These are phyloP conservation scores for Andrena minutula DNA, from an alignment of 2,888 invertebrate species.

Conservation along the genomic window DNA sequence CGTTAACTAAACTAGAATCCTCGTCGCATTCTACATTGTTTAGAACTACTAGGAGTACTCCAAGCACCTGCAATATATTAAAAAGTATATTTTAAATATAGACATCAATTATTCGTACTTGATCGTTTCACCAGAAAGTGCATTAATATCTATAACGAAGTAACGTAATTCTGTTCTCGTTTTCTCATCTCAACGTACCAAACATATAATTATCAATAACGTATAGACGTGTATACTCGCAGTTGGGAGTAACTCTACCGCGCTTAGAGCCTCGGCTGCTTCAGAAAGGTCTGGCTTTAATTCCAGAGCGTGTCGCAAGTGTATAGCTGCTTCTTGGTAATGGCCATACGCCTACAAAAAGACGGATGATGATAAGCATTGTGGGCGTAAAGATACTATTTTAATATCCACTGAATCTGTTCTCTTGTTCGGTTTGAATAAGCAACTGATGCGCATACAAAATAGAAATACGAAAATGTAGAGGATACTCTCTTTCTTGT, in stretches of 20 bases:
- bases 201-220: slow-evolving; percentile 93
- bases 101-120: slow-evolving; percentile 8
- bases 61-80: slow-evolving; percentile 88
- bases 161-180: background rate
- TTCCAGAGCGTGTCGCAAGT: slow-evolving; percentile 93
- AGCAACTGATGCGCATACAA: slow-evolving; percentile 2
- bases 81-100: slow-evolving; percentile 8
- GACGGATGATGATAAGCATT: background rate
- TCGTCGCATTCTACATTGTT: slow-evolving; percentile 87
- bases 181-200: slow-evolving; percentile 87
- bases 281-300: slow-evolving; percentile 94
- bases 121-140: background rate
- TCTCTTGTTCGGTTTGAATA: background rate
- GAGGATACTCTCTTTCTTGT: background rate
- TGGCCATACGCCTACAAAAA: slow-evolving; percentile 90
- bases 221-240: slow-evolving; percentile 94
- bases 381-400: background rate
- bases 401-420: slow-evolving; percentile 1
- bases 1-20: slow-evolving; percentile 78
- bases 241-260: slow-evolving; percentile 93
- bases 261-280: slow-evolving; percentile 91
- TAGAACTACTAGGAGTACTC: slow-evolving; percentile 93
- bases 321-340: slow-evolving; percentile 94
- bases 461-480: background rate
- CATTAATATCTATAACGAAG: background rate